These are phyloP conservation scores for Coracopsis vasa DNA, from an alignment of 2,113 vertebrate species.

Conservation along the genomic window DNA sequence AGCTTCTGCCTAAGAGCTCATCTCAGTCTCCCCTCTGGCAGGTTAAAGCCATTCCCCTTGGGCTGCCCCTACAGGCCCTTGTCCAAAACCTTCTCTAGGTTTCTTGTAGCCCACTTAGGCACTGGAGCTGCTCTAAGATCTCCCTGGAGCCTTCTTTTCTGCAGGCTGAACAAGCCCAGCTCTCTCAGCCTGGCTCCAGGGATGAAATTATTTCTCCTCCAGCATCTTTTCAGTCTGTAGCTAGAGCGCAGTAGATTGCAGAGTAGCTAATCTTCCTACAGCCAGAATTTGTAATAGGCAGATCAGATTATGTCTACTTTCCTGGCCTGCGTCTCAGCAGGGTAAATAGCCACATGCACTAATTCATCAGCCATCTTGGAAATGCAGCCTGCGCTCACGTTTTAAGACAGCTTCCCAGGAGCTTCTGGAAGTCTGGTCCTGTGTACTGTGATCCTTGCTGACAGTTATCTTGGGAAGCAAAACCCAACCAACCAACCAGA, in stretches of 20 bases:
- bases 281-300: not conserved
- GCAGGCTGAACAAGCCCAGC: not conserved
- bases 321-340: not conserved
- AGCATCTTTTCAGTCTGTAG: not conserved
- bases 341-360: not conserved
- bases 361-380: not conserved
- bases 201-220: not conserved
- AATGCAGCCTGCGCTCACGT: not conserved
- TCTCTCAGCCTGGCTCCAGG: not conserved
- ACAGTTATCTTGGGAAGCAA: not conserved
- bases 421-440: not conserved
- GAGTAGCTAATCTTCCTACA: not conserved
- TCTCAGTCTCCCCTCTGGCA: not conserved
- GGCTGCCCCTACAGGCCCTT: not conserved
- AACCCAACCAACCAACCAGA: not conserved
- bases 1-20: not conserved
- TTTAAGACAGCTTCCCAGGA: not conserved
- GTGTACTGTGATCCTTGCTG: not conserved
- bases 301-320: not conserved
- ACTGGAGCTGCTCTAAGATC: not conserved
- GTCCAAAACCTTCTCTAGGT: not conserved
- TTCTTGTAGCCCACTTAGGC: not conserved
- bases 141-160: not conserved
- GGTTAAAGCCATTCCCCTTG: not conserved
- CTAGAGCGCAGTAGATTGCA: not conserved